Percentiles rank a stretch among this genome's conserved stretches.
Conservation (phyloP, 2,797 vertebrate genomes). For the Morelia viridis region DNA sequence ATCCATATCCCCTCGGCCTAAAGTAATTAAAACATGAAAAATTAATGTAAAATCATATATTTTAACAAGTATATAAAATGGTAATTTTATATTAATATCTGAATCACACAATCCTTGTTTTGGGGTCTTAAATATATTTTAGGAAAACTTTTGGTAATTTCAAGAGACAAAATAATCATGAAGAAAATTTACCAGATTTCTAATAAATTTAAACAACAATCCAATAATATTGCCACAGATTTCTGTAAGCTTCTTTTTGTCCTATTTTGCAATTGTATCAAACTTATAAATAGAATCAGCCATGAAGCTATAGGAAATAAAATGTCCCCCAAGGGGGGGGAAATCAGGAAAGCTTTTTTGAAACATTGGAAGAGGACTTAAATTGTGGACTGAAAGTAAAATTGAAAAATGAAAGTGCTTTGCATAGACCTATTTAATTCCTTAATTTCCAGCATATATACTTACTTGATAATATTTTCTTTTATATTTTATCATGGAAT, state of each 20-base stretch:
- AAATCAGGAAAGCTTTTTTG: not conserved
- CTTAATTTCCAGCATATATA: not conserved
- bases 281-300: not conserved
- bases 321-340: no score
- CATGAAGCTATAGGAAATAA: not conserved
- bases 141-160: not conserved
- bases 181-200: not conserved
- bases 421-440: not conserved
- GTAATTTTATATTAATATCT: not conserved
- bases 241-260: not conserved
- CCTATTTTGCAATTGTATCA: not conserved
- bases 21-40: not conserved
- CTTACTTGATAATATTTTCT: not conserved
- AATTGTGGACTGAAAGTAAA: not conserved
- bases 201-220: not conserved
- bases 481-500: not conserved
- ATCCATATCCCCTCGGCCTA: constrained; percentile 89
- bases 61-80: not conserved
- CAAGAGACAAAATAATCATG: not conserved
- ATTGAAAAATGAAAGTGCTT: not conserved
- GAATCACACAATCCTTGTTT: not conserved
- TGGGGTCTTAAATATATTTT: not conserved
- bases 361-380: not conserved
- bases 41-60: not conserved
- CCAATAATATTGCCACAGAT: not conserved